These are phyloP conservation scores for Adoxophyes honmai DNA, from an alignment of 1,140 invertebrate genomes.

Conservation along the genomic window DNA sequence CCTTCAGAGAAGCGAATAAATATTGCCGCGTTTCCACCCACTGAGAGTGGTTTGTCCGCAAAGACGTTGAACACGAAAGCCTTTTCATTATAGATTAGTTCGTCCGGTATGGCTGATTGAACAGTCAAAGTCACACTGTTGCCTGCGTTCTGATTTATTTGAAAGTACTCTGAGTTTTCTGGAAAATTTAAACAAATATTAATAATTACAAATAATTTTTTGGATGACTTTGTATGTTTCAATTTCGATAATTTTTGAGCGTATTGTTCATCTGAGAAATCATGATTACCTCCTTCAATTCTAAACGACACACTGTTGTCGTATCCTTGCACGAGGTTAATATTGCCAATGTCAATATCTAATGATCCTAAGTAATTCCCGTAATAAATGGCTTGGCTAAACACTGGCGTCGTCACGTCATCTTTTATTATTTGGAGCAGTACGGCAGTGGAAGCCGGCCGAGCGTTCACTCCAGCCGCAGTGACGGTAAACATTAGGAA, in stretches of 20 bases:
- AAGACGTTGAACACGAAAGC: slow-evolving; percentile 40
- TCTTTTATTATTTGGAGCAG: slow-evolving; percentile 48
- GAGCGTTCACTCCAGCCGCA: slow-evolving; percentile 36
- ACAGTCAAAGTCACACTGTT: slow-evolving; percentile 31
- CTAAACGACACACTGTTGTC: slow-evolving; percentile 35
- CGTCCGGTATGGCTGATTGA: slow-evolving; percentile 34
- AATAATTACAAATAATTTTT: slow-evolving; percentile 18
- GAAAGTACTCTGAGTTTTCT: slow-evolving; percentile 48
- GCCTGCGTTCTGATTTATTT: slow-evolving; percentile 16
- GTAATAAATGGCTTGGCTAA: slow-evolving; percentile 43
- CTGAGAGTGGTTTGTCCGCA: slow-evolving; percentile 41
- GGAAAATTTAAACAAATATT: too few species aligned
- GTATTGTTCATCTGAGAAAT: too few species aligned
- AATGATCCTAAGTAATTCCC: slow-evolving; percentile 27
- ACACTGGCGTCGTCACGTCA: slow-evolving; percentile 44
- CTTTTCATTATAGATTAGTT: slow-evolving; percentile 48
- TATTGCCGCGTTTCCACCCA: slow-evolving; percentile 43
- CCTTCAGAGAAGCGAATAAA: slow-evolving; percentile 42
- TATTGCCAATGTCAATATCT: slow-evolving; percentile 31
- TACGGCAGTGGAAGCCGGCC: slow-evolving; percentile 33
- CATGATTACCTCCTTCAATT: slow-evolving; percentile 43
- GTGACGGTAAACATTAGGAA: slow-evolving; percentile 33
- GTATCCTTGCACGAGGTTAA: slow-evolving; percentile 44
- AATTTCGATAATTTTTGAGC: too few species aligned
- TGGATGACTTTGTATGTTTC: too few species aligned